phyloP scores from a whole-genome alignment of 1,140 invertebrate species.

The Pogonus chalceus region DNA sequence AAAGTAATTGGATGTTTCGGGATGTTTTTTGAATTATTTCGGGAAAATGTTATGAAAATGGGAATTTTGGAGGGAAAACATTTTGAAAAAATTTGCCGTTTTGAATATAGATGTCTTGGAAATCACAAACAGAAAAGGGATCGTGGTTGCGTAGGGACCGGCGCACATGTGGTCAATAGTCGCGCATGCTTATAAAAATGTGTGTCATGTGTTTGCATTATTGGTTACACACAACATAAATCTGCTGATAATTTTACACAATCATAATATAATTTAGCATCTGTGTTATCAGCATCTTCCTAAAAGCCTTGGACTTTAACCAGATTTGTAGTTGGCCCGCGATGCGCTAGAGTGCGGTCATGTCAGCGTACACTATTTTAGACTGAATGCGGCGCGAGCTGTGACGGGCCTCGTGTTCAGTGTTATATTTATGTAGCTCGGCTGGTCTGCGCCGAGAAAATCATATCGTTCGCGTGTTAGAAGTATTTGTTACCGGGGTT shows the following conservation, averaged over 20 bases:
- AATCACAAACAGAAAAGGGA: too few relatives aligned
- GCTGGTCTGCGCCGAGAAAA: not conserved
- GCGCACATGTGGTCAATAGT: not conserved
- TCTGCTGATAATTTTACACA: not conserved
- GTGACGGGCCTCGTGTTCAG: constrained; percentile 1
- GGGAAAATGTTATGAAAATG: too few relatives aligned
- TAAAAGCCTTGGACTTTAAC: constrained; percentile 4
- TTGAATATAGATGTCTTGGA: too few relatives aligned
- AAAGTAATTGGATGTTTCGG: too few relatives aligned
- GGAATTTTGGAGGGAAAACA: too few relatives aligned
- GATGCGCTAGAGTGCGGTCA: not conserved
- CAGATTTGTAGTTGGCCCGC: not conserved
- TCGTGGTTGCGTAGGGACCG: not conserved
- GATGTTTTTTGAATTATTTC: too few relatives aligned
- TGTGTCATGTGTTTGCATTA: constrained; percentile 4
- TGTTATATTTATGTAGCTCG: not conserved
- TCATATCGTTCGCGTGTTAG: too few relatives aligned
- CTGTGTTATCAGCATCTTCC: not conserved
- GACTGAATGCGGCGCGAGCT: not conserved
- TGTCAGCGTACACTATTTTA: not conserved
- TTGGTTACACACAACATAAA: not conserved
- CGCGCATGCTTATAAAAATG: not conserved
- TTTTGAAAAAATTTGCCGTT: too few relatives aligned
- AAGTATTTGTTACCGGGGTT: not conserved
- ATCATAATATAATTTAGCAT: not conserved